Evolutionary conservation across 2,113 vertebrate species (phyloP), one percentile per base, ranked within the genome.

Genomic region (Neomonachus schauinslandi): DNA sequence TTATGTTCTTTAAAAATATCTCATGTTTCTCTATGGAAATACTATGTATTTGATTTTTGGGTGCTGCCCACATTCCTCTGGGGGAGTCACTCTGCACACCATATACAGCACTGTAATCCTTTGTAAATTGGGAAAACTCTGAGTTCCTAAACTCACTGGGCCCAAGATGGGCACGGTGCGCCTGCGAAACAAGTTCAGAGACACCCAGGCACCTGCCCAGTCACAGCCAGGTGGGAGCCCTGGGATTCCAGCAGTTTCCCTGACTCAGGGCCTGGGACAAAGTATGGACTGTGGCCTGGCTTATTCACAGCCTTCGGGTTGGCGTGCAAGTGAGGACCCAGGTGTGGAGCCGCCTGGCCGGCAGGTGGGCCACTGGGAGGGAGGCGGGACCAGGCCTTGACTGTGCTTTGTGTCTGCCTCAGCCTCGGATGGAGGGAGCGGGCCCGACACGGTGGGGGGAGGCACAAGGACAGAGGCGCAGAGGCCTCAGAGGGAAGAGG

Each of bases 1-100:
- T 97, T 98, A 97, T 28, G 65, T 39, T 81, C 83, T 94, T 97
- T 97, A 98, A 96, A 97, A 97, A 95, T 96, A 96, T 42, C 88
- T 97, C 82, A 59, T 28, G 61, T 89, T 93, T 94, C 91, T 65
- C 77, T 87, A 0, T 79, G 77, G 91, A 96, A 77, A 19, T 93
- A n/a, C 57, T 33, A 0, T 92, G 84, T 82, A 18, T 90, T 55
- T 90, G 95, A 39, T 87, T 79, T 67, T 31, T 36, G 57, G 67
- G 77, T 71, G 39, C 69, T 74, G 61, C 39, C 72, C 33, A 24
- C 39, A n/a, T 57, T 65, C 22, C 16, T 16, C 19, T 57, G n/a
- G 33, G 51, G 18, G 12, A 61, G 28, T 74, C 72, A 89, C 5
- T 13, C 11, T 16, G 53, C 59, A 49, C 2, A 31, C 22, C n/a